Base-by-base conservation (phyloP, 2,113 vertebrate species). In the Scophthalmus maximus region DNA sequence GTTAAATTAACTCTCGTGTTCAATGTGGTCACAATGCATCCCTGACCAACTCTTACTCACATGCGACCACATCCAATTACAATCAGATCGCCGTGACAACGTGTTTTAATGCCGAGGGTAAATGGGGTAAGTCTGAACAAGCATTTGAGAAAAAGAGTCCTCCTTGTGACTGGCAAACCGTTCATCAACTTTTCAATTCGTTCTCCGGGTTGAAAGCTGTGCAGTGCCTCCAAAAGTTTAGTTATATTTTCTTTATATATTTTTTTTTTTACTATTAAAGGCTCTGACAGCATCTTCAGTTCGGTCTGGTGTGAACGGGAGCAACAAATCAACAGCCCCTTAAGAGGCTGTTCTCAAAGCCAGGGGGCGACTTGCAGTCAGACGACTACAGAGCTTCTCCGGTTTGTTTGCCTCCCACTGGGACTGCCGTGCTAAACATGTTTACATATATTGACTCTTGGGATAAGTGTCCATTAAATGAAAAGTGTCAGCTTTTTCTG, bases 261-360 rank as follows among this genome's bases (percentile, higher is more conserved):
- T 79, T 20, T 60, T 36, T 9, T 32, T 30, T 78, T 57, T 75
- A 47, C n/a, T 40, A 29, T 32, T 29, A 59, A 61, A 52, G 46
- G n/a, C 12, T 65, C 53, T 42, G 22, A 71, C 61, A 71, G 46
- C 44, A 46, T 69, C 47, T 56, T 73, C 23, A 26, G 14, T 81
- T 65, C 63, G 8, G 20, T 59, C 32, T 44, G 23, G 15, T 23
- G 38, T 34, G 51, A 84, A 56, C 50, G 74, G 52, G 50, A 60
- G 46, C 38, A 76, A 49, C 58, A 73, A 66, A 82, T 76, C 46
- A 67, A 63, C 66, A 74, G 67, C 62, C 26, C 73, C 22, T 61
- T 66, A 26, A 60, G 42, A 75, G 38, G 5, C 8, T 34, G 34
- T 8, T 52, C 10, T 71, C 18, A 68, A 72, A 64, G 34, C 42